phyloP scores from a whole-genome alignment of 2,888 invertebrate genomes.

The Drosophila nr. perissopoda region DNA sequence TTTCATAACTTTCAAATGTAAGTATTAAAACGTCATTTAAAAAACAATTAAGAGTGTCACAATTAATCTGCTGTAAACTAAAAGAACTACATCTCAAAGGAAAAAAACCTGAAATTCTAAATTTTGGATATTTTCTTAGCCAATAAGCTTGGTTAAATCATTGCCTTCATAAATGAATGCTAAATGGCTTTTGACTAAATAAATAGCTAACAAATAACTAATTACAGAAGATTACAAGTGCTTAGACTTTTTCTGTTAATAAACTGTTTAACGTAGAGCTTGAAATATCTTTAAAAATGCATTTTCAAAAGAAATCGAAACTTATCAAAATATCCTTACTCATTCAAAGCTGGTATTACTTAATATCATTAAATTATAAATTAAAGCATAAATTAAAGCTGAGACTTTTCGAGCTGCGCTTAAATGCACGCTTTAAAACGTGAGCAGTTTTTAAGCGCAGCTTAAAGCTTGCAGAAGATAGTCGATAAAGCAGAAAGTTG shows the following conservation, averaged over 20 bases:
- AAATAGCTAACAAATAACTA: not conserved
- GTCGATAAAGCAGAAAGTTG: not conserved
- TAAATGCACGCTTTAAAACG: constrained; percentile 4
- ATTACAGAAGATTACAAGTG: not conserved
- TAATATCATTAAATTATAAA: not conserved
- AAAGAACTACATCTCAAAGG: not conserved
- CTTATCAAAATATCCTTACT: not conserved
- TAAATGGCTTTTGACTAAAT: not conserved
- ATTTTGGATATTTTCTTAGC: fast-evolving
- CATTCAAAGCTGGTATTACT: not conserved
- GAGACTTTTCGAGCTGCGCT: not conserved
- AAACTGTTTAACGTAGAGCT: not conserved
- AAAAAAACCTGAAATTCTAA: fast-evolving
- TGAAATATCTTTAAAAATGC: not conserved
- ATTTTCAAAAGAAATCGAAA: not conserved
- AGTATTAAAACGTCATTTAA: not conserved
- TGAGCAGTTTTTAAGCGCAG: not conserved
- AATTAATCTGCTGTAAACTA: not conserved
- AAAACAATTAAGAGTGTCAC: not conserved
- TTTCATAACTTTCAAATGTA: not conserved
- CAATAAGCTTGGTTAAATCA: not conserved
- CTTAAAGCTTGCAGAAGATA: constrained; percentile 13
- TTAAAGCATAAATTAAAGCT: constrained; percentile 33
- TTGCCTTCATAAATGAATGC: not conserved
- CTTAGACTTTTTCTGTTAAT: not conserved